phyloP scores from a whole-genome alignment of 2,113 vertebrate genomes.

The Ceyx melanurus region DNA sequence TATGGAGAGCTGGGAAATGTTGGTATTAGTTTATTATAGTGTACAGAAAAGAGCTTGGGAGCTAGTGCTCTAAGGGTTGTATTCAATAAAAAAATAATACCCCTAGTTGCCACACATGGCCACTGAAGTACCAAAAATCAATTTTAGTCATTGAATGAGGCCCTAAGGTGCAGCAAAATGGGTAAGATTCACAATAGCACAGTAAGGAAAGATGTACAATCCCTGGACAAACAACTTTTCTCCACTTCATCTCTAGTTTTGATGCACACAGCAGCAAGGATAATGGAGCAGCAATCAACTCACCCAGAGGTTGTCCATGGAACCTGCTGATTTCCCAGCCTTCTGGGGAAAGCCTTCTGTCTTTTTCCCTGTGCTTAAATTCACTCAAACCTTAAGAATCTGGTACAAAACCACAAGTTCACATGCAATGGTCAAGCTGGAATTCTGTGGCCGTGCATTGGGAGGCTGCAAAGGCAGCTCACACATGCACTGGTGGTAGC shows the following conservation, averaged over 20 bases:
- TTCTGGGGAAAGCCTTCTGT: background rate
- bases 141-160: slow-evolving; percentile 67
- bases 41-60: slow-evolving; percentile 42
- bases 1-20: slow-evolving; percentile 55
- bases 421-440: accelerated
- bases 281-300: background rate
- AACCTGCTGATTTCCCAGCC: background rate
- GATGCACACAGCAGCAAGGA: background rate
- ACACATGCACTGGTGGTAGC: accelerated
- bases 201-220: background rate
- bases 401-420: accelerated
- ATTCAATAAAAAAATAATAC: slow-evolving; percentile 68
- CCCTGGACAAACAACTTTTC: background rate
- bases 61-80: slow-evolving; percentile 34
- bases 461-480: background rate
- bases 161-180: slow-evolving; percentile 65
- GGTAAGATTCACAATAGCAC: slow-evolving; percentile 29
- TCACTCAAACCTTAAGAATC: background rate
- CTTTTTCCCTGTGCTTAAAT: background rate
- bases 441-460: background rate
- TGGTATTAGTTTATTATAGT: slow-evolving; percentile 61
- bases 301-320: background rate
- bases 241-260: background rate
- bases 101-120: slow-evolving; percentile 46
- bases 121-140: slow-evolving; percentile 72